phyloP scores from a whole-genome alignment of 2,888 invertebrate genomes.

The Nomada flava region DNA sequence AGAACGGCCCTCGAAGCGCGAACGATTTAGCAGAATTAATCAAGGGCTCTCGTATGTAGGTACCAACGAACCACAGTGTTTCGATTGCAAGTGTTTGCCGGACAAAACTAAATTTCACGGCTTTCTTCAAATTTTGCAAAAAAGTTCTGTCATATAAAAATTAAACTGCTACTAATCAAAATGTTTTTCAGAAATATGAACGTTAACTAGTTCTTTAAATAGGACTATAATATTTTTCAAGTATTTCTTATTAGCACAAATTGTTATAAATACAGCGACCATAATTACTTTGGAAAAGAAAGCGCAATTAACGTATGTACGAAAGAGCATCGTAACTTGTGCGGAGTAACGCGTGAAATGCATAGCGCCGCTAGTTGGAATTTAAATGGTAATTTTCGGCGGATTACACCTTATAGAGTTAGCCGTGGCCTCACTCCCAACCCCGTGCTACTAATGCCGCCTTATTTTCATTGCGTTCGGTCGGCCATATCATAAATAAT shows the following conservation, averaged over 20 bases:
- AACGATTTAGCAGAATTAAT: conserved; percentile 23
- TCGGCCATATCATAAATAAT: conserved; percentile 53
- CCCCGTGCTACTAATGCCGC: conserved; percentile 32
- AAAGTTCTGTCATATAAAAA: too few relatives aligned
- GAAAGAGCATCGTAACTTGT: too few relatives aligned
- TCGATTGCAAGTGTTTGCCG: not conserved
- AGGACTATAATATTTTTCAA: too few relatives aligned
- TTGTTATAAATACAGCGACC: too few relatives aligned
- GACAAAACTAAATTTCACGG: too few relatives aligned
- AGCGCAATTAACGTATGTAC: too few relatives aligned
- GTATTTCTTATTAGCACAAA: too few relatives aligned
- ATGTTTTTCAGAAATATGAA: too few relatives aligned
- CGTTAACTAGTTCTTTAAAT: too few relatives aligned
- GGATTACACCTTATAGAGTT: conserved; percentile 48
- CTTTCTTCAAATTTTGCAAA: too few relatives aligned
- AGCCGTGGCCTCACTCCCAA: conserved; percentile 27
- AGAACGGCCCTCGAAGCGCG: conserved; percentile 8
- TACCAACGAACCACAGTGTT: conserved; percentile 14
- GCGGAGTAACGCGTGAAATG: not conserved
- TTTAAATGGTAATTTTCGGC: conserved; percentile 54
- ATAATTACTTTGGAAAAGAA: too few relatives aligned
- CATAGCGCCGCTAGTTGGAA: not conserved
- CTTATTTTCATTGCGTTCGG: conserved; percentile 60
- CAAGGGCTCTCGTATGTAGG: conserved; percentile 29
- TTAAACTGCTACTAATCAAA: too few relatives aligned